These are phyloP conservation scores for Hypotaenidia philippensis DNA, from an alignment of 2,797 vertebrate genomes.

Conservation along the genomic window DNA sequence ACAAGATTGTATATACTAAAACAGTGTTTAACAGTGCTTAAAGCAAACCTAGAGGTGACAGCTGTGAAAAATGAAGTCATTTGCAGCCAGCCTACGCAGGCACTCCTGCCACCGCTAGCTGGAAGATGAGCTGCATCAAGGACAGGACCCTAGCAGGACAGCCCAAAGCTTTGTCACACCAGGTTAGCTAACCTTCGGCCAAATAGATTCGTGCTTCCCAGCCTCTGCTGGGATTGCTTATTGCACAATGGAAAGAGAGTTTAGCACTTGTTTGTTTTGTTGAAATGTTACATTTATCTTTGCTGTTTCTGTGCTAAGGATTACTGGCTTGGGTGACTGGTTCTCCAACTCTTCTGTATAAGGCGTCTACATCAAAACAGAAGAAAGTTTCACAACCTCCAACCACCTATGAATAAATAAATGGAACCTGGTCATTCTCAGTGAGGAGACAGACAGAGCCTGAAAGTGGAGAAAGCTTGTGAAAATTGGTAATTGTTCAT, in stretches of 20 bases:
- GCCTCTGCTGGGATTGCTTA: fast-evolving
- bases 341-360: background rate
- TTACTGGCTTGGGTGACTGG: background rate
- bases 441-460: background rate
- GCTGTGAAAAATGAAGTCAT: constrained; percentile 37
- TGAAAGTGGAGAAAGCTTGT: background rate
- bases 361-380: background rate
- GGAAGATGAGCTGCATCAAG: background rate
- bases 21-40: background rate
- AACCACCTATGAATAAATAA: background rate
- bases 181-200: background rate
- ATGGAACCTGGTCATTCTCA: background rate
- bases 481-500: background rate
- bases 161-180: background rate
- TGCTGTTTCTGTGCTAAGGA: background rate
- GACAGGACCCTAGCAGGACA: background rate
- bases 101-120: background rate
- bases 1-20: background rate
- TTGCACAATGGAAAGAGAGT: background rate
- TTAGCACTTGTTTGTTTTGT: background rate
- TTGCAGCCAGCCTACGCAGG: background rate
- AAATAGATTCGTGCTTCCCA: background rate
- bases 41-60: background rate
- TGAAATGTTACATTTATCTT: background rate
- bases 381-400: background rate